phyloP scores from a whole-genome alignment of 2,113 vertebrate genomes.

The Thryonomys swinderianus region DNA sequence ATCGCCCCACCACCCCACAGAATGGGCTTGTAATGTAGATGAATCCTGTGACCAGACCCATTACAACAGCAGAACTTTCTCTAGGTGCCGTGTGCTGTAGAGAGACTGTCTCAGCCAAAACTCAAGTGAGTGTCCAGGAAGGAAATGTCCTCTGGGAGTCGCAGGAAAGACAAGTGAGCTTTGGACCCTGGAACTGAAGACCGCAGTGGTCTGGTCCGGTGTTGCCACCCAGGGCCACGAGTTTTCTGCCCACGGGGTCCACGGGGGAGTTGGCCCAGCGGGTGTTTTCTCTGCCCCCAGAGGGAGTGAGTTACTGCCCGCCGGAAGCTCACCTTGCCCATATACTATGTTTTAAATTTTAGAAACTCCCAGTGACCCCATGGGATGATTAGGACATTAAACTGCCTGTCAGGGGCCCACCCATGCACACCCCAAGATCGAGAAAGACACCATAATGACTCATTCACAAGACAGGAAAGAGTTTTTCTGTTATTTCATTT shows the following conservation, averaged over 20 bases:
- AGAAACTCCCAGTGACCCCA: neutral
- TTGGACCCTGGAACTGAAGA: neutral
- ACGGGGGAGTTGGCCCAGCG: neutral
- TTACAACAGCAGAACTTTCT: neutral
- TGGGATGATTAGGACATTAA: neutral
- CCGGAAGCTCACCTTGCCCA: neutral
- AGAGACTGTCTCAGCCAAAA: conserved; percentile 32
- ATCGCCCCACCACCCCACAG: neutral
- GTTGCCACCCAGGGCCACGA: neutral
- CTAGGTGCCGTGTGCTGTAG: neutral
- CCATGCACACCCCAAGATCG: neutral
- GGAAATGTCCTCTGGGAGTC: neutral
- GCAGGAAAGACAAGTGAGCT: neutral
- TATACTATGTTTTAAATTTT: neutral
- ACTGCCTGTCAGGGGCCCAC: neutral
- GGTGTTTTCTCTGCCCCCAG: fast-evolving
- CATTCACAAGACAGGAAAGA: neutral
- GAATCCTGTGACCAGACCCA: neutral
- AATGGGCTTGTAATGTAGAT: conserved; percentile 17
- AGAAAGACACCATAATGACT: neutral
- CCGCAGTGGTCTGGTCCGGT: neutral
- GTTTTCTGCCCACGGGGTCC: fast-evolving
- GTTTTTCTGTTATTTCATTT: neutral
- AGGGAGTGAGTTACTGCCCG: neutral
- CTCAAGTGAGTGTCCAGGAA: neutral